phyloP scores from a whole-genome alignment of 2,797 vertebrate genomes.

The Rhodeus uyekii region DNA sequence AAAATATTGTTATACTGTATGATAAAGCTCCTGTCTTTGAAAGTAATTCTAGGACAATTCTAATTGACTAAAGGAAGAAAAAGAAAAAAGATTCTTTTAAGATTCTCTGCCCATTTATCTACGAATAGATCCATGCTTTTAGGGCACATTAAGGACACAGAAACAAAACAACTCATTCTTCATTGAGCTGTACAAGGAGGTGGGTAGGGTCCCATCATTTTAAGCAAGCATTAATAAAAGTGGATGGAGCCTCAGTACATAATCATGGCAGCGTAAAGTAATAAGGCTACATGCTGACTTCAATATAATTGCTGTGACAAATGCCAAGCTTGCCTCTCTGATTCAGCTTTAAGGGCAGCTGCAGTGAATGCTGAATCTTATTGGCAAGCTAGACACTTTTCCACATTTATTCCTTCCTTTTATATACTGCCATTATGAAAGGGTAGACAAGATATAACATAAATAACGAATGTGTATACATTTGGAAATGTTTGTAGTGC shows the following conservation, averaged over 20 bases:
- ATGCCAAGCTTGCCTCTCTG: conserved; percentile 59
- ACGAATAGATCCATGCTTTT: neutral
- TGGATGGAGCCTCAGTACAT: conserved; percentile 50
- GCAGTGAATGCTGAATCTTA: conserved; percentile 4
- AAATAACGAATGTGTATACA: neutral
- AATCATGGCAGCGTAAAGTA: conserved; percentile 56
- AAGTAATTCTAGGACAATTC: neutral
- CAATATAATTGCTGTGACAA: conserved; percentile 64
- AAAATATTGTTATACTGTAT: neutral
- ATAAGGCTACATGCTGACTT: conserved; percentile 50
- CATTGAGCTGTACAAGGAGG: conserved; percentile 28
- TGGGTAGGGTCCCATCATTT: conserved; percentile 28
- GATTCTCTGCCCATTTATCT: neutral
- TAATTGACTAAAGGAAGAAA: neutral
- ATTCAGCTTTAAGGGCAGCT: conserved; percentile 55
- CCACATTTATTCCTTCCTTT: neutral
- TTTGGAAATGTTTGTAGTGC: neutral
- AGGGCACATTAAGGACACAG: neutral
- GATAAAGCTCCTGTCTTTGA: neutral
- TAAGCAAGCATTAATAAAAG: conserved; percentile 47
- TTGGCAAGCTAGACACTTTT: conserved; percentile 1
- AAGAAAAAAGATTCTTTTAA: neutral
- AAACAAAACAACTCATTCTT: conserved; percentile 32
- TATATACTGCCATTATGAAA: conserved; percentile 13
- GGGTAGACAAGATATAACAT: neutral